These are phyloP conservation scores for Pedetes capensis DNA, from an alignment of 2,113 vertebrate species.

Conservation along the genomic window DNA sequence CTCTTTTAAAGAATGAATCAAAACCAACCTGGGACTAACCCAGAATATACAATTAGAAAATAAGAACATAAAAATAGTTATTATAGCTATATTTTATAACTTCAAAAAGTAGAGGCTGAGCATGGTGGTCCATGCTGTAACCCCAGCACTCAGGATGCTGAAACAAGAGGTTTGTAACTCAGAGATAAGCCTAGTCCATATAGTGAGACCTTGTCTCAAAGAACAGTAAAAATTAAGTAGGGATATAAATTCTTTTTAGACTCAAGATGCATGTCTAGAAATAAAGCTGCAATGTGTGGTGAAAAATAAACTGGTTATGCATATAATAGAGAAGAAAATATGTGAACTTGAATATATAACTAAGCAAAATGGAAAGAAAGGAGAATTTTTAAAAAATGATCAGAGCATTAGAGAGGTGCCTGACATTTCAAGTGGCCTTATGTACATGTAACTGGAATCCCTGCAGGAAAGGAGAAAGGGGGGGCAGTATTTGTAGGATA, in stretches of 20 bases:
- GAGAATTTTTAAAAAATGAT: not conserved
- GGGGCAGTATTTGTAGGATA: not conserved
- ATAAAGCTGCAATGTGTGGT: not conserved
- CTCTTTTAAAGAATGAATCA: not conserved
- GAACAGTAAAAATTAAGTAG: not conserved
- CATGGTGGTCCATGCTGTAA: too few species aligned
- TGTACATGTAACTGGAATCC: not conserved
- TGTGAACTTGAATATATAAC: not conserved
- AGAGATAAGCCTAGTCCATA: too few species aligned
- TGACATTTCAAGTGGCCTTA: not conserved
- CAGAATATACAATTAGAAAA: not conserved
- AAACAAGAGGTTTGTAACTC: too few species aligned
- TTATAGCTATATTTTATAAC: not conserved
- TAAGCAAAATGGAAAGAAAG: not conserved
- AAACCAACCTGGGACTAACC: not conserved
- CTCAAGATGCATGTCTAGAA: not conserved
- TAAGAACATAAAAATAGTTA: too few species aligned
- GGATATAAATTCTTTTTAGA: not conserved
- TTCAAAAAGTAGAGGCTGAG: too few species aligned
- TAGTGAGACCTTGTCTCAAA: too few species aligned
- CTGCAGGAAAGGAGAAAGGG: not conserved
- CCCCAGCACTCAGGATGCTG: too few species aligned
- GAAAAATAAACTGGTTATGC: not conserved
- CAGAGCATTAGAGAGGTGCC: not conserved
- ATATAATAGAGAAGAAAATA: not conserved